Evolutionary conservation across 35 echinoderm and acorn worm species (phyloP).

Genomic region (Lytechinus pictus): DNA sequence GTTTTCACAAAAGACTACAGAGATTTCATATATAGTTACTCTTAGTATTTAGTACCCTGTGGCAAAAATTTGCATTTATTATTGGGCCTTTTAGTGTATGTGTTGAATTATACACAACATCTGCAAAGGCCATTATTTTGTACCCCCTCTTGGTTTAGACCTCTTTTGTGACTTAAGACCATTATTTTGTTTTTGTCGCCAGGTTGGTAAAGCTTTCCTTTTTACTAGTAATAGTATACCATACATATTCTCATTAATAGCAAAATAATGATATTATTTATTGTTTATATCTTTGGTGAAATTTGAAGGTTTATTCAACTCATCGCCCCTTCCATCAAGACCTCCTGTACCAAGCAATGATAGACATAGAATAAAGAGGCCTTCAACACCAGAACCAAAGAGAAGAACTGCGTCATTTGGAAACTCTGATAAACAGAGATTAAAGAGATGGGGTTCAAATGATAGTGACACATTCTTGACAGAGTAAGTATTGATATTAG

Average conservation of each 20-base stretch:
- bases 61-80: too few relatives aligned
- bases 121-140: too few relatives aligned
- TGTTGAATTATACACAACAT: too few relatives aligned
- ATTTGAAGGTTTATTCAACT: slow-evolving; percentile 57
- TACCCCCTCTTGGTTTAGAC: too few relatives aligned
- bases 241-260: too few relatives aligned
- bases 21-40: too few relatives aligned
- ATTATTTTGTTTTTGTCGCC: neutral
- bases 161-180: too few relatives aligned
- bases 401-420: slow-evolving; percentile 74
- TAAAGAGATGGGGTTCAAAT: slow-evolving; percentile 66
- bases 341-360: slow-evolving; percentile 56
- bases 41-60: too few relatives aligned
- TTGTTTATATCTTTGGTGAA: neutral
- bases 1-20: too few relatives aligned
- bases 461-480: slow-evolving; percentile 49
- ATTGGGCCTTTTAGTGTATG: too few relatives aligned
- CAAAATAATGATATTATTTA: too few relatives aligned
- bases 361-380: slow-evolving; percentile 57
- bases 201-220: neutral
- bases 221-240: neutral
- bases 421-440: slow-evolving; percentile 47
- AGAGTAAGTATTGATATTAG: slow-evolving; percentile 28
- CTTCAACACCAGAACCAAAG: slow-evolving; percentile 66
- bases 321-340: slow-evolving; percentile 64